Base-by-base conservation (phyloP, 2,797 vertebrate species). In the Sebastes iracundus region DNA sequence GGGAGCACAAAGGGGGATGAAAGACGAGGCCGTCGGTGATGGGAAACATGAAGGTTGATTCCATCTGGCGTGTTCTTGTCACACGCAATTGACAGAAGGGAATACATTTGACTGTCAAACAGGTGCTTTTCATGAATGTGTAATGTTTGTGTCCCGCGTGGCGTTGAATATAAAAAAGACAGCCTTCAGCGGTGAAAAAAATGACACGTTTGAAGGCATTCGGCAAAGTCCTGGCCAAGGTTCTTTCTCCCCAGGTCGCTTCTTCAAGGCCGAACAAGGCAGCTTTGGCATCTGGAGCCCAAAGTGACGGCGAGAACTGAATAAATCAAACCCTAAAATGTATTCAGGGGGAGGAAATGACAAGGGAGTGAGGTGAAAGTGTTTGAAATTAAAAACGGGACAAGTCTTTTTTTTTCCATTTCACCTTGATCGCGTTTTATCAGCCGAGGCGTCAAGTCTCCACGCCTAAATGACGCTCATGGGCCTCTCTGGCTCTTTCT, bases 71-170 rank as follows among this genome's bases (percentile, higher is more conserved):
- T 38, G 77, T 73, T 80, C 58, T 62, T 74, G 56, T 85, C 74
- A 67, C 63, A 56, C 46, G 55, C 64, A 65, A 16, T 3, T 64
- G 78, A 90, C 80, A 58, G 61, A 58, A 46, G 74, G 56, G 67
- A 91, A 89, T 82, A 80, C 61, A 86, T 89, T 83, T 80, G 79
- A 83, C 81, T 87, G 72, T 82, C 82, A 88, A 85, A 79, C 80
- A 87, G 82, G 77, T 79, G 75, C 75, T 62, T 62, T 66, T 92
- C 87, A 86, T 92, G 80, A 87, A 93, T 92, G 72, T 77, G 53
- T 79, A 81, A 89, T 62, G n/a, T 49, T 18, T 10, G 30, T 38
- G 75, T 33, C 28, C 52, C 4, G 53, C 14, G 9, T 27, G 4
- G 20, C 5, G 2, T 22, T 70, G 65, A 61, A 81, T 87, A 72